A percentile compares a stretch with the other conserved stretches of the same genome.
Conservation (phyloP, 1,140 invertebrate genomes). For the Panulirus ornatus region DNA sequence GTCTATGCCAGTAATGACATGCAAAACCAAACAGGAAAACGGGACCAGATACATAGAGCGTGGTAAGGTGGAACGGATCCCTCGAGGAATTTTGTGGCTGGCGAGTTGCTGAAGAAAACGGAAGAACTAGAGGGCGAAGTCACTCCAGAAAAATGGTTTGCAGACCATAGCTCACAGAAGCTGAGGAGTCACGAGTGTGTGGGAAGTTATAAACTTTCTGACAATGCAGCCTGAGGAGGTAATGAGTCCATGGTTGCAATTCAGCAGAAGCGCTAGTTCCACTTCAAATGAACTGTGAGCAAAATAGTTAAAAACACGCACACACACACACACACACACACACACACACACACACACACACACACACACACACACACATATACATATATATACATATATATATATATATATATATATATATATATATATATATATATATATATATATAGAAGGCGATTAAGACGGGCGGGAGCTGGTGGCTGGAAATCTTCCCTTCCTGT, state of each 20-base stretch:
- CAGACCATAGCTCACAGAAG: background rate
- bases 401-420: no score
- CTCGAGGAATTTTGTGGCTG: conserved; percentile 12
- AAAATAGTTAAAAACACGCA: no score
- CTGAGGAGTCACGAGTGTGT: conserved; percentile 22
- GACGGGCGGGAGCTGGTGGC: no score
- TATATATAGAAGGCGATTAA: no score
- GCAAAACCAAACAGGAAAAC: conserved; percentile 55
- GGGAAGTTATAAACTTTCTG: no score
- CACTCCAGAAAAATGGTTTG: background rate
- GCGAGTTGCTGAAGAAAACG: background rate
- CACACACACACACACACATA: no score
- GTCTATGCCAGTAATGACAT: conserved; percentile 53
- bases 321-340: conserved; percentile 4
- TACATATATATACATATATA: no score
- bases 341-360: conserved; percentile 8
- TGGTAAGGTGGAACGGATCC: conserved; percentile 23
- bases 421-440: no score
- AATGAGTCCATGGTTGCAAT: background rate
- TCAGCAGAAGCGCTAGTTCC: background rate
- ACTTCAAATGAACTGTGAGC: background rate
- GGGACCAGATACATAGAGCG: conserved; percentile 38
- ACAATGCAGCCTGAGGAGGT: no score
- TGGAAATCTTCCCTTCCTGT: no score
- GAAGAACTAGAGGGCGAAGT: background rate